Percentiles rank a stretch among this genome's conserved stretches.
phyloP scores from a whole-genome alignment of 2,113 vertebrate genomes.

The Poecile atricapillus region DNA sequence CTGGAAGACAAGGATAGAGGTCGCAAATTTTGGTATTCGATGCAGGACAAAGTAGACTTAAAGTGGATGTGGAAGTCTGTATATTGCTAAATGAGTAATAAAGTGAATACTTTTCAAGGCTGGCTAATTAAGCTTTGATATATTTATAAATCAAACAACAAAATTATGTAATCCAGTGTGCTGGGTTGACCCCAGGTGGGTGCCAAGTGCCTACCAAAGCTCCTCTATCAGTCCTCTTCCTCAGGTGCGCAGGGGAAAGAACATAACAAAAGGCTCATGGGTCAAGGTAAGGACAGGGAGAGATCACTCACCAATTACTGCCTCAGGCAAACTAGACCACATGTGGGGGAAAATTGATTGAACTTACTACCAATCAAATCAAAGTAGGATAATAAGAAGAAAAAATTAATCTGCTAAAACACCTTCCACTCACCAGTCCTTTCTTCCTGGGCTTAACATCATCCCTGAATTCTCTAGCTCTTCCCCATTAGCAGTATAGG shows the following conservation, averaged over 20 bases:
- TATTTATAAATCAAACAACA: not conserved
- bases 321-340: not conserved
- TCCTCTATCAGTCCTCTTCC: not conserved
- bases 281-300: not conserved
- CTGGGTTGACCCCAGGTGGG: rapidly evolving
- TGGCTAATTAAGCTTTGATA: not conserved
- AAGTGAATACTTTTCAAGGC: not conserved
- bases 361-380: not conserved
- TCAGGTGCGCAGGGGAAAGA: not conserved
- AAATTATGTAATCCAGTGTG: not conserved
- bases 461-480: not conserved
- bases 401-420: not conserved
- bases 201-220: not conserved
- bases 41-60: not conserved
- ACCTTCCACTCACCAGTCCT: not conserved
- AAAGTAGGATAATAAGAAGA: not conserved
- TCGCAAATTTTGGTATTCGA: not conserved
- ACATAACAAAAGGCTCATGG: not conserved
- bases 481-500: not conserved
- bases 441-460: not conserved
- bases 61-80: not conserved
- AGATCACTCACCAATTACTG: not conserved
- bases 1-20: not conserved
- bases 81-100: not conserved
- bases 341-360: not conserved